A percentile compares a stretch with the other conserved stretches of the same genome.
These are phyloP conservation scores for Sialia sialis DNA, from an alignment of 2,113 vertebrate genomes.

Conservation along the genomic window DNA sequence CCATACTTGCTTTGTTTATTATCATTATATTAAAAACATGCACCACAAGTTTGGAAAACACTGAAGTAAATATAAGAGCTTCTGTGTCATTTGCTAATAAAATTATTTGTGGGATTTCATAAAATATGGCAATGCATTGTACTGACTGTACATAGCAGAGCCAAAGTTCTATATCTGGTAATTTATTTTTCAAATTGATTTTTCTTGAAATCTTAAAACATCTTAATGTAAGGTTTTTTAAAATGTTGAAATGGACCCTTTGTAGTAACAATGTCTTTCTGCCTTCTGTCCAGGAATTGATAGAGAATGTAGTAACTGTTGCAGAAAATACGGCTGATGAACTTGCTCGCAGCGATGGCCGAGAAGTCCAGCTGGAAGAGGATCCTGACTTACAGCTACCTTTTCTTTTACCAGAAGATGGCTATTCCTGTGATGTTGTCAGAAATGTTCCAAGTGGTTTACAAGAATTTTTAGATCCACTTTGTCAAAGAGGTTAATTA, in stretches of 20 bases:
- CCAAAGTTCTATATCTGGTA: background rate
- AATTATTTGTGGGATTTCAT: background rate
- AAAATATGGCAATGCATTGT: background rate
- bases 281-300: slow-evolving; percentile 81
- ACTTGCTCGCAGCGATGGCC: slow-evolving; percentile 91
- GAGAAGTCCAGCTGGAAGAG: slow-evolving; percentile 94
- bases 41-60: background rate
- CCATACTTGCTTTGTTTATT: background rate
- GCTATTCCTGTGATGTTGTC: slow-evolving; percentile 97
- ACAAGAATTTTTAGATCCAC: slow-evolving; percentile 94
- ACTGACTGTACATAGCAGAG: background rate
- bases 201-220: background rate
- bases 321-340: slow-evolving; percentile 97
- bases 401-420: slow-evolving; percentile 95
- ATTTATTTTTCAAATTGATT: background rate
- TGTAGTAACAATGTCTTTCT: background rate
- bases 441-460: slow-evolving; percentile 93
- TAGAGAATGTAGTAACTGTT: slow-evolving; percentile 91
- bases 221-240: background rate
- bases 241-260: background rate
- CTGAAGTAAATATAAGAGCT: background rate
- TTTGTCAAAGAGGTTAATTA: slow-evolving; percentile 90
- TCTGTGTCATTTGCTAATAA: background rate
- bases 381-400: slow-evolving; percentile 98
- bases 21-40: background rate